Evolutionary conservation across 1,140 invertebrate genomes (phyloP).

Genomic region (Piezodorus guildinii): DNA sequence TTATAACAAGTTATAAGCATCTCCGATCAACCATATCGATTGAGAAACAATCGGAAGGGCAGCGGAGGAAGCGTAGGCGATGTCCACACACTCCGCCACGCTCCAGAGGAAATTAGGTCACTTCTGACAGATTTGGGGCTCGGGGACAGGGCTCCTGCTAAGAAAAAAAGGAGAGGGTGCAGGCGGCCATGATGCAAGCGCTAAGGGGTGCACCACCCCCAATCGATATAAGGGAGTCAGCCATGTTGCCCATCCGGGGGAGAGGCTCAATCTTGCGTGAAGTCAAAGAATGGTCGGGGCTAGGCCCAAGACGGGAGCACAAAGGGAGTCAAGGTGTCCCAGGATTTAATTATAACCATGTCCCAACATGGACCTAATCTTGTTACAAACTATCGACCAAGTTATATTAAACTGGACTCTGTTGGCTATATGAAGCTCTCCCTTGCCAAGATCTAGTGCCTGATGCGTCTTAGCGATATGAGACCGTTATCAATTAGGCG

Average conservation of each 20-base stretch:
- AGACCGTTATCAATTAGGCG: constrained; percentile 1
- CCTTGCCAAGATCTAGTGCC: constrained; percentile 8
- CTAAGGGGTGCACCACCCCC: constrained; percentile 21
- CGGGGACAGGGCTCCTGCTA: not conserved
- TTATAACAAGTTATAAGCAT: not conserved
- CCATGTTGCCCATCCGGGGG: constrained; percentile 20
- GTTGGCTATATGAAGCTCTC: constrained; percentile 15
- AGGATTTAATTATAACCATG: constrained; percentile 25
- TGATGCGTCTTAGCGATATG: constrained; percentile 9
- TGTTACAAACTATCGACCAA: constrained; percentile 25
- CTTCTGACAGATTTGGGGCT: constrained; percentile 5
- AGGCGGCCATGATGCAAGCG: constrained; percentile 23
- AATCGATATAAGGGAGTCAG: constrained; percentile 25
- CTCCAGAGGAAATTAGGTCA: not conserved
- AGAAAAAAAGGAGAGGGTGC: constrained; percentile 6
- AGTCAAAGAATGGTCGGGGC: constrained; percentile 22
- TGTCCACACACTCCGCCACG: not conserved
- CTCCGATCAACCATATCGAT: too few species aligned
- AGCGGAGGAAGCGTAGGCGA: not conserved
- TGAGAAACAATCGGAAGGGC: too few species aligned
- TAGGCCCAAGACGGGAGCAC: not conserved
- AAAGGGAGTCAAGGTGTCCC: constrained; percentile 14
- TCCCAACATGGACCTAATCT: constrained; percentile 21
- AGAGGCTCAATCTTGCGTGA: constrained; percentile 21
- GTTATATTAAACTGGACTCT: constrained; percentile 24